phyloP scores from a whole-genome alignment of 1,140 invertebrate genomes.

The Zaprionus camerounensis region DNA sequence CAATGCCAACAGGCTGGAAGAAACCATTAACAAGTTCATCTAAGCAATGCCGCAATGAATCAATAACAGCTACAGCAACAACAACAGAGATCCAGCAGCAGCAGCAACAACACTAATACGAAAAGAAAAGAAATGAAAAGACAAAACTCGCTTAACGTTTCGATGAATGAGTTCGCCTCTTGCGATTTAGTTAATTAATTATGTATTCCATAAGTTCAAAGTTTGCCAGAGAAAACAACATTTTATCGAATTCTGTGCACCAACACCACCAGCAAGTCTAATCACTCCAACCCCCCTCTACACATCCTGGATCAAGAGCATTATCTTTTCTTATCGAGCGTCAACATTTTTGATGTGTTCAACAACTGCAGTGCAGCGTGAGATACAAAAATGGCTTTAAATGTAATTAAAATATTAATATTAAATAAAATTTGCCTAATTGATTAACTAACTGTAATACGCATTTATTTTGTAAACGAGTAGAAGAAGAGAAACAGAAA shows the following conservation, averaged over 20 bases:
- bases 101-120: not conserved
- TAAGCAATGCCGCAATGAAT: conserved; percentile 37
- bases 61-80: not conserved
- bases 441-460: conserved; percentile 36
- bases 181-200: conserved; percentile 65
- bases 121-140: conserved; percentile 31
- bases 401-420: conserved; percentile 47
- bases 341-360: conserved; percentile 24
- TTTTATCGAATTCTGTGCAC: conserved; percentile 29
- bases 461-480: conserved; percentile 5
- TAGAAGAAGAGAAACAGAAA: conserved; percentile 29
- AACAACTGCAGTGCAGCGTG: conserved; percentile 42
- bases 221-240: conserved; percentile 39
- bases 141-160: conserved; percentile 41
- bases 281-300: not conserved
- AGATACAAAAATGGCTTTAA: conserved; percentile 72
- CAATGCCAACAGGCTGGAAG: conserved; percentile 88
- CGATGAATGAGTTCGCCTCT: conserved; percentile 48
- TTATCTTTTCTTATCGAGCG: conserved; percentile 19
- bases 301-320: conserved; percentile 1
- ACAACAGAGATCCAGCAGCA: conserved; percentile 1
- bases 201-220: conserved; percentile 66
- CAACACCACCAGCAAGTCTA: not conserved
- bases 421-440: conserved; percentile 57
- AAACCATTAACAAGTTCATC: conserved; percentile 57